Percentiles rank a stretch among this genome's conserved stretches.
Evolutionary conservation across 1,140 invertebrate genomes (phyloP).

Genomic region (Anastatus disparis): DNA sequence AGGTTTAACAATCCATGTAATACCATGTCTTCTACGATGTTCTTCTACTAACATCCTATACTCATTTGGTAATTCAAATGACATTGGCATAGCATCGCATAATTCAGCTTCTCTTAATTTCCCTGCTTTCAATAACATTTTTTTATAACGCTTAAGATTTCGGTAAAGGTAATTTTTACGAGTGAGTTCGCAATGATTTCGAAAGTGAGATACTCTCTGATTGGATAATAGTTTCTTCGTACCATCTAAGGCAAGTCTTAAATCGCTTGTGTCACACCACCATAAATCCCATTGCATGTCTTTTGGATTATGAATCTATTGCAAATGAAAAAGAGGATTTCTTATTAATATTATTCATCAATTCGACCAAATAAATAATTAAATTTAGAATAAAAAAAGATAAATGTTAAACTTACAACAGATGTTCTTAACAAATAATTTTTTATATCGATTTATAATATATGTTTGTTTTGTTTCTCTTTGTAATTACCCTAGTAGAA

Average conservation of each 20-base stretch:
- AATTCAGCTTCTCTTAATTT: constrained; percentile 57
- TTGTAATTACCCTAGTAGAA: too few species aligned
- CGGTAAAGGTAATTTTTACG: constrained; percentile 72
- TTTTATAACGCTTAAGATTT: constrained; percentile 69
- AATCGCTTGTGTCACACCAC: constrained; percentile 64
- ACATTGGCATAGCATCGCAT: constrained; percentile 62
- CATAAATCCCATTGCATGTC: constrained; percentile 61
- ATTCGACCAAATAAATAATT: neutral
- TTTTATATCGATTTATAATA: too few species aligned
- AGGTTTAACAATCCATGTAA: constrained; percentile 75
- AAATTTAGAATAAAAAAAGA: neutral
- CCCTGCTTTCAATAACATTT: constrained; percentile 47
- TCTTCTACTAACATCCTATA: constrained; percentile 69
- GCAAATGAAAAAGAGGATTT: neutral
- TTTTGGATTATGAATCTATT: constrained; percentile 42
- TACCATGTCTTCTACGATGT: constrained; percentile 67
- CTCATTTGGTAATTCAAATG: constrained; percentile 66
- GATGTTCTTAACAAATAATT: too few species aligned
- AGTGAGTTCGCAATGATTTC: constrained; percentile 72
- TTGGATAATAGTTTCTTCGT: constrained; percentile 49
- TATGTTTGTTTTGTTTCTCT: too few species aligned
- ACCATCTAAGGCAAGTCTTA: constrained; percentile 48
- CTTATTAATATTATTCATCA: neutral
- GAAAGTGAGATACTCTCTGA: constrained; percentile 64
- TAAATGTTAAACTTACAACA: neutral